These are phyloP conservation scores for Hydropotes inermis DNA, from an alignment of 2,113 vertebrate species.

Conservation along the genomic window DNA sequence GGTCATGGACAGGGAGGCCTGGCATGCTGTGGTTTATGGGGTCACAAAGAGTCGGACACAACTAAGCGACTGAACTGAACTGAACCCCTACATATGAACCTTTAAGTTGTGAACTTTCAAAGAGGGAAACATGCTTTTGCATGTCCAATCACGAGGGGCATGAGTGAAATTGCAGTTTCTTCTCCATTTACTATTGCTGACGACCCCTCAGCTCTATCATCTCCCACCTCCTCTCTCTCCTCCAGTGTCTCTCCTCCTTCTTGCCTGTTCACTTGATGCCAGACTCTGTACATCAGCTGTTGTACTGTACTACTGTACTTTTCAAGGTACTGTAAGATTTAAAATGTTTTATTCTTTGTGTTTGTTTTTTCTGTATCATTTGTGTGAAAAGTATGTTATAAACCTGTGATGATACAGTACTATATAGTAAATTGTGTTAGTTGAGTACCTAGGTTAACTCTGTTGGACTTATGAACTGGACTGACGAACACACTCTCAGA, in stretches of 20 bases:
- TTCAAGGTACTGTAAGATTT: neutral
- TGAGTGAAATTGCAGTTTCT: neutral
- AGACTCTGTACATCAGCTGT: neutral
- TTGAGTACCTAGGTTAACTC: neutral
- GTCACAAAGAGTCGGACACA: neutral
- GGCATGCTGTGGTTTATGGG: accelerated
- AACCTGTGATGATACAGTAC: neutral
- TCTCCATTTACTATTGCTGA: neutral
- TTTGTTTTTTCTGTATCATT: neutral
- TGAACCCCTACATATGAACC: neutral
- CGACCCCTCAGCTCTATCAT: neutral
- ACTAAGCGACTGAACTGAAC: neutral
- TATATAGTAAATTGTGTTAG: neutral
- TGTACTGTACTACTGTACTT: neutral
- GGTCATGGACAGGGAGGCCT: neutral
- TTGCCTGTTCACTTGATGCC: neutral
- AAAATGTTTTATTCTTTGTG: neutral
- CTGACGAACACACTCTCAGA: neutral
- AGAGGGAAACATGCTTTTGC: neutral
- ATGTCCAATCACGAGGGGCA: neutral
- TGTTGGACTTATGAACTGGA: neutral
- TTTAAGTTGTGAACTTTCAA: neutral
- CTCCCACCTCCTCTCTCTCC: neutral
- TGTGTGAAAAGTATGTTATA: neutral
- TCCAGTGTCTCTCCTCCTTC: neutral